Evolutionary conservation across 1,140 invertebrate species (phyloP), one percentile per base, ranked within the genome.

Genomic region (Rhagoletis zephyria): DNA sequence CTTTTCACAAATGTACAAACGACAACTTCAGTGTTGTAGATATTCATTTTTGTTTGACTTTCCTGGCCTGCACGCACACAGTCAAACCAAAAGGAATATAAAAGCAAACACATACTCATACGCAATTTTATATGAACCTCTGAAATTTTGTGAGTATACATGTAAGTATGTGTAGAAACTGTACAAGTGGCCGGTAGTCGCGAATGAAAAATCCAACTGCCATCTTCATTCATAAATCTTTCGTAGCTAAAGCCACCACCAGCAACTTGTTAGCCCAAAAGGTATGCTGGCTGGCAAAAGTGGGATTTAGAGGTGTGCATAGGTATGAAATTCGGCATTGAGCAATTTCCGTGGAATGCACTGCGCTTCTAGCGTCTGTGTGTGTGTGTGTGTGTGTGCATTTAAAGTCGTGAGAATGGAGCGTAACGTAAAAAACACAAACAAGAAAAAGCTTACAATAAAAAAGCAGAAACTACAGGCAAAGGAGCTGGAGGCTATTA

Each of bases 161-260:
- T 45, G 40, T 45, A 7, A 14, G 61, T 16, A 4, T 16, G 12
- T 63, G 48, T 7, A n/a, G 51, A 77, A 77, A 77, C 48, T 40
- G 74, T 42, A 56, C 74, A 81, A 81, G 48, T 51, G 48, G 48
- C 74, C 74, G 74, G 74, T 30, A 81, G 74, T 81, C 48, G 48
- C 48, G 45, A 81, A 74, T 56, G 74, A 81, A 81, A 81, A 81
- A 81, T 81, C 74, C 74, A 81, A 56, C 74, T 81, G 48, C 74
- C 74, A 42, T 81, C 74, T 51, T 81, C 74, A 81, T 81, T 81
- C 74, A 81, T 81, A 81, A 81, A 56, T 81, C 45, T 81, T 81
- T 81, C 48, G 48, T 19, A 81, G 48, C 74, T 12, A 56, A 81
- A 81, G 74, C 74, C 74, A 30, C 48, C 74, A 81, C 48, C 74